These are phyloP conservation scores for Fratercula arctica DNA, from an alignment of 2,797 vertebrate genomes.

Conservation along the genomic window DNA sequence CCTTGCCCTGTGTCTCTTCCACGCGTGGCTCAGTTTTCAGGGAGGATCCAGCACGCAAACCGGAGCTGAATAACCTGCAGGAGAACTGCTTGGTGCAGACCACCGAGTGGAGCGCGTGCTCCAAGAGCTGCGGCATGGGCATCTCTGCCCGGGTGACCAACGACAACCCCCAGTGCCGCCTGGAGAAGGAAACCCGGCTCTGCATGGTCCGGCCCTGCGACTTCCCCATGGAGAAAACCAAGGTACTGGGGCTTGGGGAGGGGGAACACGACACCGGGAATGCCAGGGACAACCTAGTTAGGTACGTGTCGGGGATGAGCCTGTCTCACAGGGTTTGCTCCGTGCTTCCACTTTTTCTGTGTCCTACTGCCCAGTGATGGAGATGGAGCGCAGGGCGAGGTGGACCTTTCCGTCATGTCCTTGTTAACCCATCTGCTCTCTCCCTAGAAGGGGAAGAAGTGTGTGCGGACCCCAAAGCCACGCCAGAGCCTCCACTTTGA, in stretches of 20 bases:
- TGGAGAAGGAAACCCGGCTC: slow-evolving; percentile 80
- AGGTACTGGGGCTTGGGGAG: slow-evolving; percentile 57
- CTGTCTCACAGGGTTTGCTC: neutral
- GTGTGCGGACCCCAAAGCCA: slow-evolving; percentile 74
- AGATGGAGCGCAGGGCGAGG: neutral
- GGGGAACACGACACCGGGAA: neutral
- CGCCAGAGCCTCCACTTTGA: slow-evolving; percentile 73
- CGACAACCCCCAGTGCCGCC: slow-evolving; percentile 77
- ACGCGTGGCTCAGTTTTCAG: slow-evolving; percentile 66
- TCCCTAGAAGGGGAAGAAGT: slow-evolving; percentile 81
- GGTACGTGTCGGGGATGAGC: neutral
- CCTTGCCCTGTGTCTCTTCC: neutral
- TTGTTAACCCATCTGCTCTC: neutral
- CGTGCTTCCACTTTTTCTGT: neutral
- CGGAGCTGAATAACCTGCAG: slow-evolving; percentile 59
- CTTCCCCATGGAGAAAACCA: slow-evolving; percentile 65
- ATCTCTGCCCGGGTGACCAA: slow-evolving; percentile 82
- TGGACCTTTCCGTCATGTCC: neutral
- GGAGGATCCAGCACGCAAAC: slow-evolving; percentile 38
- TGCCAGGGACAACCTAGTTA: neutral
- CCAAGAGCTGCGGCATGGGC: slow-evolving; percentile 80
- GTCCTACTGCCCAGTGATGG: accelerated
- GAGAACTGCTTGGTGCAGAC: slow-evolving; percentile 84
- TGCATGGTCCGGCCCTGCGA: slow-evolving; percentile 80
- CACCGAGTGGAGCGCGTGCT: slow-evolving; percentile 80